Conservation (phyloP, 2,113 vertebrate species). For the Tetraodon nigroviridis region DNA sequence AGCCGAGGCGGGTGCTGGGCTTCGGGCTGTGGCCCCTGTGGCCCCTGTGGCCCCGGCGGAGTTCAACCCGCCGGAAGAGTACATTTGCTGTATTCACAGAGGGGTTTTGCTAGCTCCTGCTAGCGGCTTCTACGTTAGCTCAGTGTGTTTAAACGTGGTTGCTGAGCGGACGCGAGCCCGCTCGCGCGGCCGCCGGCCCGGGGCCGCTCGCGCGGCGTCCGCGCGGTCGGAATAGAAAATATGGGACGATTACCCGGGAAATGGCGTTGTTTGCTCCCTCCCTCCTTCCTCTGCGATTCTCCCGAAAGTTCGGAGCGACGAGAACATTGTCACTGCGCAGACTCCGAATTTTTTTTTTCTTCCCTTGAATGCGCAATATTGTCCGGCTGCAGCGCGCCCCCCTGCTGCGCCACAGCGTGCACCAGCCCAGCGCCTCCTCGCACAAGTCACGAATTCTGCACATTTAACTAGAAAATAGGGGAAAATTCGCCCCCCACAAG, state of each 20-base stretch:
- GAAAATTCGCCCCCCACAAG: not conserved
- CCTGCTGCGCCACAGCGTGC: not conserved
- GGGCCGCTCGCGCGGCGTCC: not conserved
- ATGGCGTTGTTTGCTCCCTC: constrained; percentile 47
- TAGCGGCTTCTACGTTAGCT: not conserved
- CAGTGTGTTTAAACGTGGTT: not conserved
- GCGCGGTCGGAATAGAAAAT: not conserved
- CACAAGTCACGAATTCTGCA: constrained; percentile 1
- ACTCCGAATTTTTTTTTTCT: constrained; percentile 33
- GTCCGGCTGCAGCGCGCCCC: constrained; percentile 40
- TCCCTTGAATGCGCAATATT: constrained; percentile 53
- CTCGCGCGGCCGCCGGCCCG: fast-evolving
- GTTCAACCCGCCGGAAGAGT: too few species aligned
- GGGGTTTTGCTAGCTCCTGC: too few species aligned
- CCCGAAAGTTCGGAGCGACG: constrained; percentile 68
- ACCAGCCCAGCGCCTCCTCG: too few species aligned
- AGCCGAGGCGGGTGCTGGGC: too few species aligned
- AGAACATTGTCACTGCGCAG: constrained; percentile 54
- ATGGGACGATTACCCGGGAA: constrained; percentile 51
- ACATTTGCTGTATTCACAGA: too few species aligned
- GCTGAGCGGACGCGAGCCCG: not conserved
- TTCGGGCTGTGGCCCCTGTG: not conserved
- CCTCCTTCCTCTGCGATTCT: constrained; percentile 51
- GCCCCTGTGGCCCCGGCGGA: not conserved
- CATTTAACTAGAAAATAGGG: not conserved